Evolutionary conservation across 2,113 vertebrate genomes (phyloP).

Genomic region (Oriolus oriolus): DNA sequence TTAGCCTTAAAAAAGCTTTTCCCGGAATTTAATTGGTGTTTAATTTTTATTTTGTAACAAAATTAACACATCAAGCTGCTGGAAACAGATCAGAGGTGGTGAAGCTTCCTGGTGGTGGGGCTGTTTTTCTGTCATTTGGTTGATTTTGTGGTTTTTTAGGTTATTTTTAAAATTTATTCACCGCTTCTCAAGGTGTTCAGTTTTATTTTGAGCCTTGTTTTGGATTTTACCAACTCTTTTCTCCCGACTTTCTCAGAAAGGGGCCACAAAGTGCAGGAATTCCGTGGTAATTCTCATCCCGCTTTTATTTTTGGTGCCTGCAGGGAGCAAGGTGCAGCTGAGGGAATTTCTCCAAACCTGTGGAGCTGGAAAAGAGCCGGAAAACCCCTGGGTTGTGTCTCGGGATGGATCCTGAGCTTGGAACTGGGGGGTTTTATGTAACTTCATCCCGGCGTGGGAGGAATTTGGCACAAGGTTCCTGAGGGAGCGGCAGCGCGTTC

Average conservation of each 20-base stretch:
- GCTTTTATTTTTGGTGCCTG: not conserved
- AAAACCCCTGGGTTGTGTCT: not conserved
- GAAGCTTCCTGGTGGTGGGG: not conserved
- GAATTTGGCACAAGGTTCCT: not conserved
- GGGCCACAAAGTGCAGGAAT: not conserved
- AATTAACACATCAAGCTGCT: not conserved
- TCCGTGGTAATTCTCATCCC: fast-evolving
- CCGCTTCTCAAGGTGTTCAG: not conserved
- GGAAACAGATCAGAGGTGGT: not conserved
- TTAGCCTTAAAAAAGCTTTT: not conserved
- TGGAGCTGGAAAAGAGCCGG: not conserved
- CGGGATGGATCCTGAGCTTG: not conserved
- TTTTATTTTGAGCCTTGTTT: not conserved
- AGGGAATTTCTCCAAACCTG: not conserved
- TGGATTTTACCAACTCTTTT: not conserved
- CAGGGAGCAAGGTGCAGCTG: not conserved
- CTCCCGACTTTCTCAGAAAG: not conserved
- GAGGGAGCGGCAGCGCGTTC: not conserved
- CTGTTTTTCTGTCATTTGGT: not conserved
- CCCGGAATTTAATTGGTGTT: not conserved
- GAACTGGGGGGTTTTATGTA: not conserved
- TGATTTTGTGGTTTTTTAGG: not conserved
- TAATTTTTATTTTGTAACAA: not conserved
- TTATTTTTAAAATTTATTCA: not conserved
- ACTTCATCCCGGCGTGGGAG: not conserved